Conservation (phyloP, 2,888 invertebrate species). For the Orthosia cruda region DNA sequence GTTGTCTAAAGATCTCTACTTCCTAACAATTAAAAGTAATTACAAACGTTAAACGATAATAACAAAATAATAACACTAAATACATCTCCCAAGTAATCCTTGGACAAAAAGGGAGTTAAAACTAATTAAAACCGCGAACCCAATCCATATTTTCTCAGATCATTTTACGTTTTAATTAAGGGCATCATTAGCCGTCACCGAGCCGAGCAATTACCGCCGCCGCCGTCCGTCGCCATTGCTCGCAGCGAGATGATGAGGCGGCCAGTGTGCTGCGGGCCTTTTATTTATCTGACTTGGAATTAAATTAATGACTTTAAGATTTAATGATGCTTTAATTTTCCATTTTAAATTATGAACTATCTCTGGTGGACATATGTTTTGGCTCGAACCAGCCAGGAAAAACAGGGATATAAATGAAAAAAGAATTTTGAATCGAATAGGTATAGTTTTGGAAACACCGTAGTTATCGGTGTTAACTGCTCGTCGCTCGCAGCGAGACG, state of each 20-base stretch:
- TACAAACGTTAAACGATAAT: neutral
- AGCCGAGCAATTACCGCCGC: conserved; percentile 70
- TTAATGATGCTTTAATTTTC: conserved; percentile 8
- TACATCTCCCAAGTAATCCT: neutral
- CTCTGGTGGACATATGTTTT: too few species aligned
- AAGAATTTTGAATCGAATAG: too few species aligned
- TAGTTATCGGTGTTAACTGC: too few species aligned
- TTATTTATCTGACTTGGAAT: conserved; percentile 13
- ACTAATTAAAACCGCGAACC: conserved; percentile 52
- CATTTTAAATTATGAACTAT: too few species aligned
- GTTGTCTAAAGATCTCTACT: too few species aligned
- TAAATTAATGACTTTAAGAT: neutral
- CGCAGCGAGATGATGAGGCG: conserved; percentile 41
- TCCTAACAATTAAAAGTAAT: neutral
- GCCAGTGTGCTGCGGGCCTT: conserved; percentile 3
- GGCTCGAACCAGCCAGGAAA: too few species aligned
- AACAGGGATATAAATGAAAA: too few species aligned
- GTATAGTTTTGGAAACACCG: too few species aligned
- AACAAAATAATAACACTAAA: neutral
- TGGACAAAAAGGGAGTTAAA: too few species aligned
- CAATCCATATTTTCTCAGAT: conserved; percentile 65
- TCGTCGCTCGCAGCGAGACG: too few species aligned
- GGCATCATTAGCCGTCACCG: conserved; percentile 72
- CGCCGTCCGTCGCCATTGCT: conserved; percentile 58
- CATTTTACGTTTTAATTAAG: conserved; percentile 75